Conservation (phyloP, 2,113 vertebrate genomes). For the Calidris pugnax region DNA sequence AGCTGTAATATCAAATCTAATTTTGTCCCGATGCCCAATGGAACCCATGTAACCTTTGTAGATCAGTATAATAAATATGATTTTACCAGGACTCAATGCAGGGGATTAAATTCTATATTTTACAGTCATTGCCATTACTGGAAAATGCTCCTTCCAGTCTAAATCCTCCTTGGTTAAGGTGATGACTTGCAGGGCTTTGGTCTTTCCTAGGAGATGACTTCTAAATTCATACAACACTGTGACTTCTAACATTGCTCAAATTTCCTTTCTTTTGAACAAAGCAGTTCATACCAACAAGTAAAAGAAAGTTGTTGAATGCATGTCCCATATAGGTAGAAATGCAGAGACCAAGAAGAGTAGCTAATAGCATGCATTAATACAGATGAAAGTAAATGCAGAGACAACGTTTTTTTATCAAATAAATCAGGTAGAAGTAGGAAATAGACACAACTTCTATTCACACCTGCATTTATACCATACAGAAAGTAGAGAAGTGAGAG, state of each 20-base stretch:
- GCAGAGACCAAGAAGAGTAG: not conserved
- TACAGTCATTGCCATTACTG: not conserved
- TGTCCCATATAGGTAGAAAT: not conserved
- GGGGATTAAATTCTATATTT: not conserved
- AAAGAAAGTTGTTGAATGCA: not conserved
- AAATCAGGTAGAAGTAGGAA: not conserved
- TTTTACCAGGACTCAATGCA: not conserved
- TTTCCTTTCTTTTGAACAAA: not conserved
- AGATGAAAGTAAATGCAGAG: not conserved
- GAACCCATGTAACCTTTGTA: conserved; percentile 52
- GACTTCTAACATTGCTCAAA: not conserved
- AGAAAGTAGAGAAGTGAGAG: not conserved
- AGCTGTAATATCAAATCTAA: conserved; percentile 30
- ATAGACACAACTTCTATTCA: not conserved
- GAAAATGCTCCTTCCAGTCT: not conserved
- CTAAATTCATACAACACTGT: not conserved
- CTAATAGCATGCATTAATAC: not conserved
- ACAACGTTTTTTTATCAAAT: not conserved
- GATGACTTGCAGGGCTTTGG: not conserved
- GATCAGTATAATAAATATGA: not conserved
- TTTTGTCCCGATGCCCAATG: conserved; percentile 35
- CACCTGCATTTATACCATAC: not conserved
- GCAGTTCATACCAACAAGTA: not conserved
- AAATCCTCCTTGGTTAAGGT: not conserved
- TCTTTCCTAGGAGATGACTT: not conserved